Conservation (phyloP, 1,140 invertebrate species). For the Branchinecta lindahli region DNA sequence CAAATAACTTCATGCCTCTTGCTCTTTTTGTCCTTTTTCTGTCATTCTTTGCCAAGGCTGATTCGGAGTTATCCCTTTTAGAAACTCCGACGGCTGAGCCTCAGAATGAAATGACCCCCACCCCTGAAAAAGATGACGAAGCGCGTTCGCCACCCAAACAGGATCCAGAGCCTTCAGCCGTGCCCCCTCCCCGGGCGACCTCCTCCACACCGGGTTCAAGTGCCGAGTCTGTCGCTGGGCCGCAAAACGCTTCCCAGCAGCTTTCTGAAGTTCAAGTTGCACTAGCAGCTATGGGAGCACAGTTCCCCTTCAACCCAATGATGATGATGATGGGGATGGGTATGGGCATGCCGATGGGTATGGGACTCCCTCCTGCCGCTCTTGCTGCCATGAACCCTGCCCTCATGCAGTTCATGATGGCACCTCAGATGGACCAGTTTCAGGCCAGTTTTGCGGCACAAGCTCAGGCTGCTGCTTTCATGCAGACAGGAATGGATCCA, state of each 20-base stretch:
- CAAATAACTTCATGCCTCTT: no score
- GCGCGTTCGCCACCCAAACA: neutral
- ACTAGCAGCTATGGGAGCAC: slow-evolving; percentile 63
- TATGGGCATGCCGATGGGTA: slow-evolving; percentile 56
- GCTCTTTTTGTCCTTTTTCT: no score
- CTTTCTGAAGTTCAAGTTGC: slow-evolving; percentile 57
- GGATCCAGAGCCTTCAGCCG: slow-evolving; percentile 9
- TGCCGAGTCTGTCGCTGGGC: slow-evolving; percentile 39
- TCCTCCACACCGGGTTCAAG: slow-evolving; percentile 43
- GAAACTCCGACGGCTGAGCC: no score
- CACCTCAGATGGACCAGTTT: slow-evolving; percentile 25
- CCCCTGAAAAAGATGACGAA: neutral
- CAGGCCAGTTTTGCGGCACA: slow-evolving; percentile 25
- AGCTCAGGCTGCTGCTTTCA: slow-evolving; percentile 23
- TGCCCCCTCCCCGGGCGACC: slow-evolving; percentile 27
- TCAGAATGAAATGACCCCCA: no score
- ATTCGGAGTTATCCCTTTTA: no score
- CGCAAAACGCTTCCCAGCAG: slow-evolving; percentile 45
- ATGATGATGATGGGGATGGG: slow-evolving; percentile 51
- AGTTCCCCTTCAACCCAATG: slow-evolving; percentile 53
- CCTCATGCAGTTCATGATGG: slow-evolving; percentile 46
- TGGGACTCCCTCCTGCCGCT: slow-evolving; percentile 51
- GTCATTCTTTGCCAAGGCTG: no score
- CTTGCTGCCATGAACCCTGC: slow-evolving; percentile 74
- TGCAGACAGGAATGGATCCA: slow-evolving; percentile 32